Evolutionary conservation across 2,113 vertebrate species (phyloP), one percentile per base, ranked within the genome.

Genomic region (Malurus cyaneus): DNA sequence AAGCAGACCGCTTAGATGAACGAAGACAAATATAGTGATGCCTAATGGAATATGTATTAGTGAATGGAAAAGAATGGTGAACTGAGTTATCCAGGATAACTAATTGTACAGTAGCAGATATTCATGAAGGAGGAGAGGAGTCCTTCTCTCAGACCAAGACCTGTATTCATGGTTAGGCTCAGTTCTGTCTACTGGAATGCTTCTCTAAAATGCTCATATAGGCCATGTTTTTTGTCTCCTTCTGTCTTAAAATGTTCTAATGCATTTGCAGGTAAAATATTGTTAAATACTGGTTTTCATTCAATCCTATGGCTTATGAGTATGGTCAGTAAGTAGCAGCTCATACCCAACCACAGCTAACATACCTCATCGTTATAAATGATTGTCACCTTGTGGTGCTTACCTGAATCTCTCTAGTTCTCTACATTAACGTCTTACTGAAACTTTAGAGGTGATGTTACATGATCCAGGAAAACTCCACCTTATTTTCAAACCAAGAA

Each of bases 401-500:
- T 90, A 85, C 21, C 54, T 83, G 80, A 61, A n/a, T 57, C 34
- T 84, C 44, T 18, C 19, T 41, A 31, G 11, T 50, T 77, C 61
- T 80, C 25, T 71, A 25, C 24, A 28, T 12, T 59, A 79, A 79
- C 44, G 9, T 79, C 31, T 66, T 47, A 54, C 25, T 81, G 56
- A 42, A 76, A 4, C 23, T 77, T 92, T 92, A 82, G 60, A 56
- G 39, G 18, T 56, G 69, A 62, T 20, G 31, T 67, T 50, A 57
- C 29, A 19, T 70, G 32, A 78, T 41, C 32, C 64, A 80, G 52
- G 54, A 89, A 88, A 88, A 26, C 46, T 17, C 25, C 47, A 26
- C 26, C 66, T 88, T 71, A 36, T 88, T 91, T 95, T 88, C 65
- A 79, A 93, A 74, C 31, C 41, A 39, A 83, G 56, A 85, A 92